Base-by-base conservation (phyloP, 92 coral and sea anemone species). In the Micromussa lordhowensis region DNA sequence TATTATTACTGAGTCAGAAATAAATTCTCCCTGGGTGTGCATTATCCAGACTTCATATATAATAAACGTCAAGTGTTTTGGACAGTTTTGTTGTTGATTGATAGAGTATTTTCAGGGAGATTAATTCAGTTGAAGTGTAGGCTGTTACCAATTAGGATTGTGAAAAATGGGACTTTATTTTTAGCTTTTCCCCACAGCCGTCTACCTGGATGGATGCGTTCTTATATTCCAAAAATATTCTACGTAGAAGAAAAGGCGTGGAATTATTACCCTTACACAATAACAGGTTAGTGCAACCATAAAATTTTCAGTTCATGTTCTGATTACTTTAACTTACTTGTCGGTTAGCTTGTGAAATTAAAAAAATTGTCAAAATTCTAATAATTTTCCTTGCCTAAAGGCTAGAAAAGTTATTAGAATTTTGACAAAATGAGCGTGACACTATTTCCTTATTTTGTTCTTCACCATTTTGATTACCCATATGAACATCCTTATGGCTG, bases 211-310 rank as follows among this genome's bases (percentile, higher is more conserved):
- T 97, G 99, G 99, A 83, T 97, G 44, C 95, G 98, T 63, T 87
- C 98, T 11, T 97, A 96, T 85, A 97, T 97, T 64, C 99, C 99
- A 82, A 94, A 90, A 83, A 89, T 97, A 79, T 97, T 97, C 91
- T 97, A 97, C 64, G 91, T 97, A 54, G 99, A 96, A 73, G 99
- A 97, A 73, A 92, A 94, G 59, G 98, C 99, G 1, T 97, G 99
- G 99, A 97, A 97, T 93, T 97, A 90, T 88, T 97, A 97, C 70
- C 99, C 99, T 68, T 96, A 91, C 78, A 97, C 99, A 1, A 87
- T 94, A 21, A 97, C 99, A 87, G 99, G 99, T 97, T 35, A 70
- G 82, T 84, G 14, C 19, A 63, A 22, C 11, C 32, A 11, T 9
- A 32, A 22, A 24, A 15, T 68, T 64, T 64, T 18, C 26, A 9